Percentiles rank a stretch among this genome's conserved stretches.
Evolutionary conservation across 1,140 invertebrate genomes (phyloP).

Genomic region (Aporrectodea caliginosa): DNA sequence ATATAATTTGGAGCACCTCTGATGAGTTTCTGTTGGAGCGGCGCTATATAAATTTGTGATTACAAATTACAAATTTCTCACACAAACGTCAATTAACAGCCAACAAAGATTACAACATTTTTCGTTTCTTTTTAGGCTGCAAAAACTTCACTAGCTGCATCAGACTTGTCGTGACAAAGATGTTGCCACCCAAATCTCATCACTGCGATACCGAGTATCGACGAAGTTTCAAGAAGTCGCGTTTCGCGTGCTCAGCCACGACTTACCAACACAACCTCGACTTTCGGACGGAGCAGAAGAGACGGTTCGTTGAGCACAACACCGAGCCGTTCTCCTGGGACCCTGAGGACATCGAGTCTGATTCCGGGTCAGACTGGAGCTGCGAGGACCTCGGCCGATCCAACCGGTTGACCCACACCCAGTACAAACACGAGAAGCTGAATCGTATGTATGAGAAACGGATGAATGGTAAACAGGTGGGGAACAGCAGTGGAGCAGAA

Average conservation of each 20-base stretch:
- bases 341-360: slow-evolving; percentile 37
- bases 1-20: no score
- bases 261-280: background rate
- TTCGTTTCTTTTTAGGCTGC: no score
- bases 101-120: no score
- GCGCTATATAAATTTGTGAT: no score
- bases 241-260: background rate
- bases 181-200: background rate
- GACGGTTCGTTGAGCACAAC: slow-evolving; percentile 37
- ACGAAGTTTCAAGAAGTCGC: background rate
- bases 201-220: background rate
- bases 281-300: slow-evolving; percentile 4
- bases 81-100: no score
- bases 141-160: no score
- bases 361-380: background rate
- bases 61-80: no score
- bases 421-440: background rate
- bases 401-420: background rate
- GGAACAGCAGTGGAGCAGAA: background rate
- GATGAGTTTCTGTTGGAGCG: no score
- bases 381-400: background rate
- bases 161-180: no score
- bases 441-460: background rate
- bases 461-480: background rate
- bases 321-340: slow-evolving; percentile 43